Evolutionary conservation across 2,797 vertebrate genomes (phyloP), one percentile per base, ranked within the genome.

Genomic region (Chaetodon trifasciatus): DNA sequence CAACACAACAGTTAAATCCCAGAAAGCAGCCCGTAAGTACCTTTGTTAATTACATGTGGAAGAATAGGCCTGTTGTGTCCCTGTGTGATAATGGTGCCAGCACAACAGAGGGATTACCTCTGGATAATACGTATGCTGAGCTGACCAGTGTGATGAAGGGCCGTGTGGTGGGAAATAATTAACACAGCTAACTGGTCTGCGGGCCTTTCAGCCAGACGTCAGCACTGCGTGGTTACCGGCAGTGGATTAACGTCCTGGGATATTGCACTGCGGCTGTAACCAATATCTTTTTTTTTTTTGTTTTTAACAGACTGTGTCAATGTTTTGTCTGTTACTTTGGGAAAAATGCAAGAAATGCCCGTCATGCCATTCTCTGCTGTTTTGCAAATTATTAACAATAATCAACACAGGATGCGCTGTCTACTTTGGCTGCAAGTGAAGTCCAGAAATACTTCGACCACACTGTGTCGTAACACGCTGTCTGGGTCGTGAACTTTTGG

Each of bases 21-120:
- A 85, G 69, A 88, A 87, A 93, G 89, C 82, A 70, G 84, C 81
- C 53, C 37, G 44, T 89, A 91, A 93, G 91, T 82, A 88, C 88
- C 83, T 82, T 76, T 83, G 90, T 90, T 92, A 89, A 91, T 89
- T 86, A 89, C 81, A 15, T 52, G 85, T 78, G 74, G 82, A 93
- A 93, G 91, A 94, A 94, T 82, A 66, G 93, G 86, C 75, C 89
- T 72, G 85, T 93, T 93, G 92, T 94, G 88, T 84, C 73, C 55
- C 23, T 12, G 79, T 85, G 89, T 89, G 88, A 90, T 88, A 80
- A 92, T 79, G 85, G 91, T 82, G 77, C 84, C 88, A 64, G 88
- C 68, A 82, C 89, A 91, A 93, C 88, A 87, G 86, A 76, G 77
- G 91, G 91, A 94, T 94, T 92, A 93, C 81, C 78, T 68, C 40